Percentiles rank a stretch among this genome's conserved stretches.
Evolutionary conservation across 2,113 vertebrate genomes (phyloP).

Genomic region (Neoarius graeffei): DNA sequence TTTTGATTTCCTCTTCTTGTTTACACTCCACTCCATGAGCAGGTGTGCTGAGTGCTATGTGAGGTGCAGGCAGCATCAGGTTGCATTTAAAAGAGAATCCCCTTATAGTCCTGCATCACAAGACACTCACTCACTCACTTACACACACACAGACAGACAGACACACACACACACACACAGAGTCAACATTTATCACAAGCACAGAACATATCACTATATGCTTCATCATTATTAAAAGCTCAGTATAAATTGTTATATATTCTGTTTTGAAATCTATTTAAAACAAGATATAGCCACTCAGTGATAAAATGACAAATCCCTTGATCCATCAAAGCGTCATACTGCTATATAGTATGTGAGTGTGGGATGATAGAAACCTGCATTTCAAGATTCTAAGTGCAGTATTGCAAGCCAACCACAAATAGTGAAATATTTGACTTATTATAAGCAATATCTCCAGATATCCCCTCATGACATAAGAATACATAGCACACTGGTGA

Average conservation of each 20-base stretch:
- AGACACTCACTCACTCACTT: neutral
- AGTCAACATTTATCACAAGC: neutral
- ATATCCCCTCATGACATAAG: neutral
- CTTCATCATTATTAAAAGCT: neutral
- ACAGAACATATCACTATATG: neutral
- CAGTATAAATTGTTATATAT: neutral
- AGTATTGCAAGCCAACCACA: neutral
- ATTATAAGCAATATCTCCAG: neutral
- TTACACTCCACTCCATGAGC: conserved; percentile 2
- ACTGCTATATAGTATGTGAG: neutral
- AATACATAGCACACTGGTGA: neutral
- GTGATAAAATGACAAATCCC: neutral
- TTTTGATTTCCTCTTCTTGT: conserved; percentile 12
- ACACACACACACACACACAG: neutral
- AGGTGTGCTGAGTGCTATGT: conserved; percentile 25
- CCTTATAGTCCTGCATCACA: neutral
- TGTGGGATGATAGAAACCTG: conserved; percentile 9
- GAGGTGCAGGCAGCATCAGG: neutral
- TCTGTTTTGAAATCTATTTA: neutral
- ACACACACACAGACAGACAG: neutral
- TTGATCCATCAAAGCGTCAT: neutral
- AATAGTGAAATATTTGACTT: neutral
- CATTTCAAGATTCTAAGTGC: neutral
- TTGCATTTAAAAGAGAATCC: conserved; percentile 16
- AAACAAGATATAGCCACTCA: neutral